Percentiles rank a stretch among this genome's conserved stretches.
Evolutionary conservation across 2,113 vertebrate species (phyloP).

Genomic region (Clupea harengus): DNA sequence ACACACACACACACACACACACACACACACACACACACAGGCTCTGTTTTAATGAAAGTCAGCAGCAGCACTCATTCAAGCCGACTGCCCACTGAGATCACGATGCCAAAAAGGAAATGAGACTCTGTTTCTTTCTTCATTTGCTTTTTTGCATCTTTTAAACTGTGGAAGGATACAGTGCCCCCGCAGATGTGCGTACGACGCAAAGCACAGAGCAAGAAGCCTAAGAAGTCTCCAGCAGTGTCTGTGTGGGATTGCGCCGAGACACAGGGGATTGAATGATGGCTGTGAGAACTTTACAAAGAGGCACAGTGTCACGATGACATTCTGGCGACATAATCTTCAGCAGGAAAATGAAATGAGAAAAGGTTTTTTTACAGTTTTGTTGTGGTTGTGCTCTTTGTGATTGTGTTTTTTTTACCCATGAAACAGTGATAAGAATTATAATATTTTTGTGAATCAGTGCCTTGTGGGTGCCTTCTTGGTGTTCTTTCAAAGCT

Average conservation of each 20-base stretch:
- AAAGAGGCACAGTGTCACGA: neutral
- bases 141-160: neutral
- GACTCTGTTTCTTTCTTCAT: neutral
- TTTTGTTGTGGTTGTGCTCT: neutral
- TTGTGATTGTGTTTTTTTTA: neutral
- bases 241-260: neutral
- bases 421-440: neutral
- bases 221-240: neutral
- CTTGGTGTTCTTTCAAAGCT: neutral
- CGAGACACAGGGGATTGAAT: neutral
- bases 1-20: constrained; percentile 8
- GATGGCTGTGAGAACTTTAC: neutral
- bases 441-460: neutral
- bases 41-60: constrained; percentile 2
- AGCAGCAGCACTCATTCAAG: neutral
- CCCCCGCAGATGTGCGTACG: neutral
- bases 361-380: neutral
- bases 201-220: neutral
- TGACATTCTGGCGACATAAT: neutral
- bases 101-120: neutral
- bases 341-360: neutral
- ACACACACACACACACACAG: neutral
- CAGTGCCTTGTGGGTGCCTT: neutral
- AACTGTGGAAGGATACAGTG: neutral
- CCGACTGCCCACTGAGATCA: neutral